Base-by-base conservation (phyloP, 2,888 invertebrate species). In the Dasysyrphus tricinctus region DNA sequence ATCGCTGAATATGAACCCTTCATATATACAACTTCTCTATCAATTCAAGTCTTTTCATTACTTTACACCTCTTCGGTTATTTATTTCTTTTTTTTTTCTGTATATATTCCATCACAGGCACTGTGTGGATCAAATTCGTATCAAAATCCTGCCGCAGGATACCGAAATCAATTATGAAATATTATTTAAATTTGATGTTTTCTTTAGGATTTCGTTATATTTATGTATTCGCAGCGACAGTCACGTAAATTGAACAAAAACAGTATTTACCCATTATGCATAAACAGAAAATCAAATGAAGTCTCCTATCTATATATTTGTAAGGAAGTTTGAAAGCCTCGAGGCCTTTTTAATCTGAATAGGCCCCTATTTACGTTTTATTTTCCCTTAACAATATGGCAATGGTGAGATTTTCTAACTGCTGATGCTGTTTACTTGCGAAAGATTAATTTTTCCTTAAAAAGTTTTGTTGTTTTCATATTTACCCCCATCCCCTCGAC, bases 361-460 rank as follows among this genome's bases (percentile, higher is more conserved):
- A 73, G 63, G 24, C 19, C 56, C 39, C 57, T 77, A 67, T 82
- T 82, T 78, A 78, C 78, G 47, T 78, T 82, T 59, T 44, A 32
- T 32, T 72, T 54, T 9, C 63, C 29, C 54, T 24, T 73, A 76
- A 44, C 65, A 39, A 63, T 80, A 24, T 73, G 77, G 34, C 61
- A 73, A 63, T 63, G 49, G 61, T 47, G 67, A 39, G 39, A 16
- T 39, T 37, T 19, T 16, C 7, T 29, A 2, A 3, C 29, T 6
- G 24, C 49, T 51, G n/a, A n/a, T n/a, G 74, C 73, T 24, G 69
- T 80, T 80, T 85, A 73, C 77, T 77, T 73, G 77, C 56, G 39
- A 69, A 80, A 85, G 80, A 80, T 85, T 80, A 85, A 80, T 85
- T 80, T 80, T 49, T 61, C 34, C 37, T 12, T 3, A 24, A 81